Percentiles rank a stretch among this genome's conserved stretches.
Evolutionary conservation across 30 jellyfish, hydroid and myxozoan genomes (phyloP).

Genomic region (Pseudorhiza aurosa): DNA sequence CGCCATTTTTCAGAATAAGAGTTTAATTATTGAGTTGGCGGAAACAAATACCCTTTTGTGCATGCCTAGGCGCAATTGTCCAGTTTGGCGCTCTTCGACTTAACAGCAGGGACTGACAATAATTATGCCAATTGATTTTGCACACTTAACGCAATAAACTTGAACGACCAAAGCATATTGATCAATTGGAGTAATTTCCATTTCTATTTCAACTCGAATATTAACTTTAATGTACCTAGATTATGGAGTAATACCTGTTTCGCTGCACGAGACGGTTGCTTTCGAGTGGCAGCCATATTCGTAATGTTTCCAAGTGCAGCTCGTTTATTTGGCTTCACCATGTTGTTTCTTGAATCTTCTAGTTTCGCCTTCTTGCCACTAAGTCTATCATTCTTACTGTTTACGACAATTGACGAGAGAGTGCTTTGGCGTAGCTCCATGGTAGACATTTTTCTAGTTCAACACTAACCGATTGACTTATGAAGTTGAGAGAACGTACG

Average conservation of each 20-base stretch:
- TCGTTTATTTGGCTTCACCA: constrained; percentile 88
- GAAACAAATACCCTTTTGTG: no score
- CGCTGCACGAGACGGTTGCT: constrained; percentile 98
- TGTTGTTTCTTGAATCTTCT: constrained; percentile 63
- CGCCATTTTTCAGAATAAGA: no score
- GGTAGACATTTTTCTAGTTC: constrained; percentile 29
- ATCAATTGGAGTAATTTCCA: no score
- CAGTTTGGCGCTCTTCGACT: no score
- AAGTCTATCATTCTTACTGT: constrained; percentile 39
- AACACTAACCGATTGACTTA: background rate
- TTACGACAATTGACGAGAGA: constrained; percentile 13
- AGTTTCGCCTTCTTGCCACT: constrained; percentile 73
- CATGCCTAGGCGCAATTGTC: no score
- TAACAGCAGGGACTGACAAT: no score
- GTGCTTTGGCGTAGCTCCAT: constrained; percentile 55
- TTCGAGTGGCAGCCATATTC: constrained; percentile 71
- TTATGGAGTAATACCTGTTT: constrained; percentile 74
- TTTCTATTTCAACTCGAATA: no score
- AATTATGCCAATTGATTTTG: no score
- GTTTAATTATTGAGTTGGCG: no score
- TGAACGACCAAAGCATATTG: no score
- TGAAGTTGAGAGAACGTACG: constrained; percentile 11
- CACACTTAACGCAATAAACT: no score
- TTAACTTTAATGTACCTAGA: no score
- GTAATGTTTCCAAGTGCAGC: constrained; percentile 92